phyloP scores from a whole-genome alignment of 2,113 vertebrate species.

The Platichthys flesus region DNA sequence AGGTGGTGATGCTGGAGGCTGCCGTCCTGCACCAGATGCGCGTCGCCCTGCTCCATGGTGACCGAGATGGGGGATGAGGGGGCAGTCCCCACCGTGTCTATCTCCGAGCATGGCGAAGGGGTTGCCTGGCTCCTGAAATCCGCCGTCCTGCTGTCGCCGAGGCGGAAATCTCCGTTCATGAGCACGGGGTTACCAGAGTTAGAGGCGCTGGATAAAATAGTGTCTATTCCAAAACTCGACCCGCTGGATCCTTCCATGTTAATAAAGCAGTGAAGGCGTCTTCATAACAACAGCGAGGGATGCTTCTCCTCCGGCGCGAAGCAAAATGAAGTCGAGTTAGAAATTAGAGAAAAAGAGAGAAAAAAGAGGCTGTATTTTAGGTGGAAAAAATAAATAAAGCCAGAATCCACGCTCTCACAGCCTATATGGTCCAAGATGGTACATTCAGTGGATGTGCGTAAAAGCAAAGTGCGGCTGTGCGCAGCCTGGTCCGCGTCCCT shows the following conservation, averaged over 20 bases:
- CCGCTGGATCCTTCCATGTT: conserved; percentile 95
- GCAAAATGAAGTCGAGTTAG: conserved; percentile 5
- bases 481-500: conserved; percentile 46
- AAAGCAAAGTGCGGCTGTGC: background rate
- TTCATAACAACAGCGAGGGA: conserved; percentile 83
- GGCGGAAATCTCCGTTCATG: conserved; percentile 95
- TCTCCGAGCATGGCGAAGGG: conserved; percentile 93
- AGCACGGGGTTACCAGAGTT: conserved; percentile 88
- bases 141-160: conserved; percentile 88
- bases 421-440: conserved; percentile 67
- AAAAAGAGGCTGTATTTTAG: background rate
- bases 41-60: conserved; percentile 90
- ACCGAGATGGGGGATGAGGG: conserved; percentile 96
- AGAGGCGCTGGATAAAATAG: conserved; percentile 91
- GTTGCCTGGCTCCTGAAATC: conserved; percentile 93
- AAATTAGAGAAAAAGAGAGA: background rate
- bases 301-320: conserved; percentile 41
- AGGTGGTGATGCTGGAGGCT: conserved; percentile 89
- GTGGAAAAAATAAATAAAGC: conserved; percentile 46
- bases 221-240: conserved; percentile 98
- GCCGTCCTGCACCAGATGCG: conserved; percentile 87
- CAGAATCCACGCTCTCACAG: conserved; percentile 57
- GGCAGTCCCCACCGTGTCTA: conserved; percentile 93
- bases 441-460: conserved; percentile 72
- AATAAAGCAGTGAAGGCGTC: conserved; percentile 79